Percentiles rank a stretch among this genome's conserved stretches.
phyloP scores from a whole-genome alignment of 2,113 vertebrate genomes.

The Anhinga anhinga region DNA sequence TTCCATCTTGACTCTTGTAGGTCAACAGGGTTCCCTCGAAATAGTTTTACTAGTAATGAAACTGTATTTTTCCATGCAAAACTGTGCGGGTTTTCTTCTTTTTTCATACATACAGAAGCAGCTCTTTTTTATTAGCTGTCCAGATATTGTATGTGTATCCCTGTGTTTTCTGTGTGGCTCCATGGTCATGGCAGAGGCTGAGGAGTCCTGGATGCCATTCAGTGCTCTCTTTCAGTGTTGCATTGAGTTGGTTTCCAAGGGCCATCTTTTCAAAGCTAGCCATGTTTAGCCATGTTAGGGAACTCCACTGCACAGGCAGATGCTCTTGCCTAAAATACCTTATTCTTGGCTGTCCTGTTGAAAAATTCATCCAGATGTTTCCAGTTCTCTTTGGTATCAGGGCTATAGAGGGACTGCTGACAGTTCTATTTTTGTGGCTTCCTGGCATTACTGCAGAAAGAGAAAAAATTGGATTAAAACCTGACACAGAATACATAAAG shows the following conservation, averaged over 20 bases:
- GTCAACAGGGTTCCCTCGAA: background rate
- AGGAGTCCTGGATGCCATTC: background rate
- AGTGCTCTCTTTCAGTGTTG: background rate
- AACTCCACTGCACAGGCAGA: background rate
- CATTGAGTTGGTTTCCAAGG: background rate
- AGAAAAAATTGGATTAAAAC: slow-evolving; percentile 5
- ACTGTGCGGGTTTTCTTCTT: background rate
- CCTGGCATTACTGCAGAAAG: background rate
- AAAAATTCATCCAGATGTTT: slow-evolving; percentile 50
- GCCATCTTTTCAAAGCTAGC: background rate
- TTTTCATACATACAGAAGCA: background rate
- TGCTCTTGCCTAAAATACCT: slow-evolving; percentile 24
- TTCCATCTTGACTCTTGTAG: background rate
- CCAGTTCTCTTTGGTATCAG: slow-evolving; percentile 24
- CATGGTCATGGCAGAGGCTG: background rate
- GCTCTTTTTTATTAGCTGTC: background rate
- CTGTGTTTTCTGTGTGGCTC: background rate
- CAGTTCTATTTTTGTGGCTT: slow-evolving; percentile 21
- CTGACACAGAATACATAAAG: background rate
- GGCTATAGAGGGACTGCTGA: background rate
- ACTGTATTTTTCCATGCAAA: background rate
- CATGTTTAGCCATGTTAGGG: background rate
- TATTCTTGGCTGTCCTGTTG: slow-evolving; percentile 1
- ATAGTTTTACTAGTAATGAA: background rate
- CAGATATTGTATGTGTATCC: background rate